Conservation (phyloP, 2,113 vertebrate species). For the Nanorana parkeri region DNA sequence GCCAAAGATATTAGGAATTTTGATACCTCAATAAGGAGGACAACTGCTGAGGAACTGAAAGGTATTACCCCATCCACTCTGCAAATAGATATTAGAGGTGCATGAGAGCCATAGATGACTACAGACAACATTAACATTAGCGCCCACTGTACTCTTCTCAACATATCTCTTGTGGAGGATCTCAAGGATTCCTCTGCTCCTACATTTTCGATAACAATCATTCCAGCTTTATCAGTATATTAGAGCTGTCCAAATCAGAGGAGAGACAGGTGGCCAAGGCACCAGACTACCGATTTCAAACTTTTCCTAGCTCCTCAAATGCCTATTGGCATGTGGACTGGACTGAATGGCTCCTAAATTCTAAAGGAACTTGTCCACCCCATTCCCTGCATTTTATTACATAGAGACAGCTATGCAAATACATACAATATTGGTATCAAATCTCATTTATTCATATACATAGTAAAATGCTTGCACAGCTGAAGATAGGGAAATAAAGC, state of each 20-base stretch:
- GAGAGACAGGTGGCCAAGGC: too few species aligned
- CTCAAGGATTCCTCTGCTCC: constrained; percentile 41
- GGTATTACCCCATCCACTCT: constrained; percentile 82
- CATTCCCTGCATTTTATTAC: not conserved
- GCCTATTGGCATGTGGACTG: too few species aligned
- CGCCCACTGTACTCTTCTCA: constrained; percentile 72
- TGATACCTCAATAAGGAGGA: constrained; percentile 84
- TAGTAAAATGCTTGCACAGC: not conserved
- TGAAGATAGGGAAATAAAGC: constrained; percentile 7
- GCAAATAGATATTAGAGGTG: constrained; percentile 84
- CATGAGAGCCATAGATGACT: constrained; percentile 87
- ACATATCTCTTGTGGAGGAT: constrained; percentile 40
- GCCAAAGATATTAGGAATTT: constrained; percentile 80
- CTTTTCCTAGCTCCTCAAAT: too few species aligned
- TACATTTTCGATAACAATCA: constrained; percentile 71
- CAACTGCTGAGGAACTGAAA: constrained; percentile 84
- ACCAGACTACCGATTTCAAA: too few species aligned
- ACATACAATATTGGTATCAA: not conserved
- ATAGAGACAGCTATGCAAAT: not conserved
- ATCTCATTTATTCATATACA: constrained; percentile 25
- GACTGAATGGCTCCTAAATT: too few species aligned
- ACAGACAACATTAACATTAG: constrained; percentile 82
- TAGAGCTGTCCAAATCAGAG: not conserved
- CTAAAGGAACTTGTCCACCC: too few species aligned
- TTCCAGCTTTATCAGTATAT: constrained; percentile 50